Conservation (phyloP, 2,797 vertebrate species). For the Distichodus sexfasciatus region DNA sequence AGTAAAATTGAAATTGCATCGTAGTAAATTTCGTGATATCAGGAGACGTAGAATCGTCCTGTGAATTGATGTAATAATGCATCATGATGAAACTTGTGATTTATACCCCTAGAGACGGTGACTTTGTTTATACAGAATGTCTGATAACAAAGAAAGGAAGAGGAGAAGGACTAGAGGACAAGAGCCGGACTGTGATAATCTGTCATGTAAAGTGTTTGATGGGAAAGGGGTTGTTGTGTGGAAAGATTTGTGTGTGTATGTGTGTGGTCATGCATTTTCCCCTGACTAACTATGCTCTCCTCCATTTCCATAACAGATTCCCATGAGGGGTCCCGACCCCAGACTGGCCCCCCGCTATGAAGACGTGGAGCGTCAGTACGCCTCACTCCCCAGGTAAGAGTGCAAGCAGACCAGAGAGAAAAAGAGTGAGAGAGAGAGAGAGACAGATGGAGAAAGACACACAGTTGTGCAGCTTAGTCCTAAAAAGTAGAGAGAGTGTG, state of each 20-base stretch:
- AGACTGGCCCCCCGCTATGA: conserved; percentile 73
- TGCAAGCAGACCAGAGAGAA: background rate
- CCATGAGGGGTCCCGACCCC: conserved; percentile 76
- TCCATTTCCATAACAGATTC: conserved; percentile 72
- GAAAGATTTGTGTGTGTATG: too few species aligned
- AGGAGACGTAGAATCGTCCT: too few species aligned
- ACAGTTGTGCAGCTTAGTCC: background rate
- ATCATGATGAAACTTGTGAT: too few species aligned
- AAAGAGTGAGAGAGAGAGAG: background rate
- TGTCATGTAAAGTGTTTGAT: conserved; percentile 9
- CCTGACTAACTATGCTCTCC: conserved; percentile 27
- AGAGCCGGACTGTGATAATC: conserved; percentile 26
- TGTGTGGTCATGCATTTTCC: conserved; percentile 3
- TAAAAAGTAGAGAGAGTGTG: background rate
- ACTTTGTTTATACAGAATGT: conserved; percentile 35
- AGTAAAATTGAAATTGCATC: too few species aligned
- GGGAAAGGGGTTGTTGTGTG: conserved; percentile 6
- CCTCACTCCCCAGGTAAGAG: conserved; percentile 86
- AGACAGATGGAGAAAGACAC: background rate
- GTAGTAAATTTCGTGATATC: too few species aligned
- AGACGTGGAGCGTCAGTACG: conserved; percentile 81
- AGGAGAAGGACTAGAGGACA: conserved; percentile 73
- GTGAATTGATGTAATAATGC: too few species aligned
- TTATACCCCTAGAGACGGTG: conserved; percentile 16
- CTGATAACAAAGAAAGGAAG: conserved; percentile 71